phyloP scores from a whole-genome alignment of 2,797 vertebrate genomes.

The Tarsius wallacei region DNA sequence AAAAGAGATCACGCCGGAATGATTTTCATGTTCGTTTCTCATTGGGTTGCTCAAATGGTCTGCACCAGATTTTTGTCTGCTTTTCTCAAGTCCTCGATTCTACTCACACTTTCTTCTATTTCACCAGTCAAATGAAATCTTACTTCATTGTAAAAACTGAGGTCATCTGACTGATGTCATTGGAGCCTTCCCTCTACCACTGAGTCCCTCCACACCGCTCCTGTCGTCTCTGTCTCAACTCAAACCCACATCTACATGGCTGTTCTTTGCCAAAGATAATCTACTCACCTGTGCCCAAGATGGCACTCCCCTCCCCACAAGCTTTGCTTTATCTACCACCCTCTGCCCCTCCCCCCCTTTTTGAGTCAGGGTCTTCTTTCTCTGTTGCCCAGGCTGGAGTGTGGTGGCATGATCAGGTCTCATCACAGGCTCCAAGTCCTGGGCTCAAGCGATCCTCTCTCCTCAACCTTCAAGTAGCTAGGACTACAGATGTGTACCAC shows the following conservation, averaged over 20 bases:
- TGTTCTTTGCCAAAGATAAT: neutral
- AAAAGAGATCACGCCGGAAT: slow-evolving; percentile 64
- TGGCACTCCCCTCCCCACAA: too few species aligned
- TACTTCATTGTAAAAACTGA: neutral
- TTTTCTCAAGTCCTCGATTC: neutral
- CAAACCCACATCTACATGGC: too few species aligned
- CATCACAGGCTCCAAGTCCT: neutral
- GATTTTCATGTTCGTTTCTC: neutral
- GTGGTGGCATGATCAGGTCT: rapidly evolving
- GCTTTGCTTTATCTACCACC: neutral
- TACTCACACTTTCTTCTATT: neutral
- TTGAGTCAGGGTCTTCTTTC: neutral
- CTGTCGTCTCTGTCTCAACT: neutral
- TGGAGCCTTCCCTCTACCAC: neutral
- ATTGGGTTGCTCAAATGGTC: neutral
- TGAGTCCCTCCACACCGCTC: neutral
- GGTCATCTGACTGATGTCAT: neutral
- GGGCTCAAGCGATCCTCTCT: neutral
- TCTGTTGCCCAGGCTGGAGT: neutral
- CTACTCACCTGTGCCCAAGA: rapidly evolving
- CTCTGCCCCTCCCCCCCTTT: neutral
- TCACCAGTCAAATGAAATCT: neutral
- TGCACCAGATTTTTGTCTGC: rapidly evolving
- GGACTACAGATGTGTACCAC: neutral
- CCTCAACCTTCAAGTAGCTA: neutral